Evolutionary conservation across 2,113 vertebrate species (phyloP), one percentile per base, ranked within the genome.

Genomic region (Vulpes ferrilata): DNA sequence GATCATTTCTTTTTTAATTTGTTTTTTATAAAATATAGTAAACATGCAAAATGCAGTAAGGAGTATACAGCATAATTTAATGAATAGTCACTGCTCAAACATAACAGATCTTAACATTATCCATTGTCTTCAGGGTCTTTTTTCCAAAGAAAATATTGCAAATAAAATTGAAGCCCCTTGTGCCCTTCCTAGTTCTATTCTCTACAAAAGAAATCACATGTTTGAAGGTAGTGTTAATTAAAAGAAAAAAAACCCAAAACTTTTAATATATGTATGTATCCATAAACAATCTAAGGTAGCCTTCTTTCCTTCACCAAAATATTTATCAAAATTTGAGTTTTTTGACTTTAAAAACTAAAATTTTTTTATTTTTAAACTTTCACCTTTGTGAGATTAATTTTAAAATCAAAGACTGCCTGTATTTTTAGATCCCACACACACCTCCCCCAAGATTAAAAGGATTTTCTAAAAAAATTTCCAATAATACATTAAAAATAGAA

Each of bases 21-120:
- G 35, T 65, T 92, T 97, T 95, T 91, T 96, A 76, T 74, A 15
- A 80, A 95, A 20, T 92, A 38, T 57, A 30, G 88, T 65, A 53
- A 67, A 64, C 20, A 73, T 82, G 32, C 1, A 65, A 84, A 71
- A 53, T 80, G 27, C 4, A 48, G 15, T 73, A 82, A 81, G 30
- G 57, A 67, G 25, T 82, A 38, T 10, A 73, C 32, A 91, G n/a
- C 20, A 48, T 86, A 69, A 48, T 51, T 88, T 35, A 67, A 17
- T 92, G 59, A 88, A 38, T 62, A 88, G 16, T 88, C n/a, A 82
- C 25, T 43, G 48, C 6, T 92, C 60, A 85, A 60, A n/a, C 67
- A 5, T 81, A 67, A 65, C 16, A 93, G 82, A 53, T 60, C 38
- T 93, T 93, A 83, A 94, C 91, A 71, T 78, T 91, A 43, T 84